These are phyloP conservation scores for Paralichthys olivaceus DNA, from an alignment of 2,113 vertebrate species.

Conservation along the genomic window DNA sequence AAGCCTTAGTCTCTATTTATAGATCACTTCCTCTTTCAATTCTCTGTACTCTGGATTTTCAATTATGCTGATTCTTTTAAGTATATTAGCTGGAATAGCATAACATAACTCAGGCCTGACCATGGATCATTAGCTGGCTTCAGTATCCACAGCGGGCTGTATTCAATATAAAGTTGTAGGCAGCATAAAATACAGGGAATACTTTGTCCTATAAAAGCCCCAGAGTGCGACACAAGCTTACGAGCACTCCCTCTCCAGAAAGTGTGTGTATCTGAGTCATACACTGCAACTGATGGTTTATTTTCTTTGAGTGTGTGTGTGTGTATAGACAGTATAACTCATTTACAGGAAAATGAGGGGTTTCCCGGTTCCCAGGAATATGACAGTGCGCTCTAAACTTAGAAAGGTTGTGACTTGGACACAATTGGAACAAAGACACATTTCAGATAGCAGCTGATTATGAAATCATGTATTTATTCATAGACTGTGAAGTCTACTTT, in stretches of 20 bases:
- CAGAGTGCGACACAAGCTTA: constrained; percentile 5
- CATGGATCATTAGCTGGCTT: constrained; percentile 18
- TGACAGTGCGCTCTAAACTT: neutral
- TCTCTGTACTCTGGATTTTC: constrained; percentile 30
- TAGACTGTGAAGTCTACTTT: neutral
- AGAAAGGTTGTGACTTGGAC: neutral
- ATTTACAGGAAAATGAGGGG: neutral
- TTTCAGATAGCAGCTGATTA: neutral
- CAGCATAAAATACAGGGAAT: constrained; percentile 13
- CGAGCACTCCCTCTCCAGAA: constrained; percentile 7
- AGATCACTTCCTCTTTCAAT: constrained; percentile 38
- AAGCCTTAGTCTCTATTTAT: constrained; percentile 42
- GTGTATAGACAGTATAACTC: neutral
- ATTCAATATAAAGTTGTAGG: constrained; percentile 5
- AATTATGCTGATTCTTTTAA: constrained; percentile 46
- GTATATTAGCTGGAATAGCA: constrained; percentile 17
- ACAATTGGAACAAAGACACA: neutral
- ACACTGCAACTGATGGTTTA: constrained; percentile 17
- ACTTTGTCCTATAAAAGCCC: constrained; percentile 23
- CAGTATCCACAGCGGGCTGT: constrained; percentile 3
- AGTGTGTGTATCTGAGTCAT: constrained; percentile 36
- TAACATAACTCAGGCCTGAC: constrained; percentile 26
- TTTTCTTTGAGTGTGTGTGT: neutral
- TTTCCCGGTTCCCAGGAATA: constrained; percentile 37
- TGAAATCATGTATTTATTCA: too few relatives aligned